These are phyloP conservation scores for Drosophila orosa DNA, from an alignment of 1,140 invertebrate species.

Conservation along the genomic window DNA sequence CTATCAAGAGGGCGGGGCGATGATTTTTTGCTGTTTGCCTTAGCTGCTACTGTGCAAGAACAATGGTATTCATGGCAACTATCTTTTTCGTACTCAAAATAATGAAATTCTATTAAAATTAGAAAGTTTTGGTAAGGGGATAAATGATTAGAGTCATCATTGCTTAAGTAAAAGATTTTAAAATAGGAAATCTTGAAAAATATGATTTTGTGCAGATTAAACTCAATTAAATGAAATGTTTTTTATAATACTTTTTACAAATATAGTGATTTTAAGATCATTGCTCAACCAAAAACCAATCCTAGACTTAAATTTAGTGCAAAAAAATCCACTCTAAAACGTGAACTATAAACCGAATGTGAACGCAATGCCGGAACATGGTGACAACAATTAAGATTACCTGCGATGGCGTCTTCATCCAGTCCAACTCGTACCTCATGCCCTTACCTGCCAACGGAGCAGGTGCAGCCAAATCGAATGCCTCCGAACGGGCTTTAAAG, in stretches of 20 bases:
- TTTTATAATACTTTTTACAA: not conserved
- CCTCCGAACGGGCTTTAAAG: slow-evolving; percentile 9
- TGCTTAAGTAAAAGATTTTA: not conserved
- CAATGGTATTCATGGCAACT: slow-evolving; percentile 15
- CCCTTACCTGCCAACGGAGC: slow-evolving; percentile 31
- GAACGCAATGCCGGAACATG: slow-evolving; percentile 63
- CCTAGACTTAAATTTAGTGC: not conserved
- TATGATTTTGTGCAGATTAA: not conserved
- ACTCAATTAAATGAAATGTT: not conserved
- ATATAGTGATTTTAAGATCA: not conserved
- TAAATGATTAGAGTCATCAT: slow-evolving; percentile 1
- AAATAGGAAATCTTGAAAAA: not conserved
- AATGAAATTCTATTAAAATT: slow-evolving; percentile 18
- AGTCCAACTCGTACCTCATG: slow-evolving; percentile 81
- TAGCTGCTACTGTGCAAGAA: slow-evolving; percentile 18
- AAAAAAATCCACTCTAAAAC: slow-evolving; percentile 1
- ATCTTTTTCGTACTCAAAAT: slow-evolving; percentile 13
- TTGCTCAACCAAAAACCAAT: slow-evolving; percentile 7
- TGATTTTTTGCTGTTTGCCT: slow-evolving; percentile 1
- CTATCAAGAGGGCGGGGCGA: slow-evolving; percentile 10
- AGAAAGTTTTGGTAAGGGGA: not conserved
- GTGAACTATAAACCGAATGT: slow-evolving; percentile 1
- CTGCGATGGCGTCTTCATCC: slow-evolving; percentile 83
- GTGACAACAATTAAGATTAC: slow-evolving; percentile 84
- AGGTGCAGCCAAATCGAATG: slow-evolving; percentile 13